Evolutionary conservation across 2,797 vertebrate genomes (phyloP), one percentile per base, ranked within the genome.

Genomic region (Alectoris magna): DNA sequence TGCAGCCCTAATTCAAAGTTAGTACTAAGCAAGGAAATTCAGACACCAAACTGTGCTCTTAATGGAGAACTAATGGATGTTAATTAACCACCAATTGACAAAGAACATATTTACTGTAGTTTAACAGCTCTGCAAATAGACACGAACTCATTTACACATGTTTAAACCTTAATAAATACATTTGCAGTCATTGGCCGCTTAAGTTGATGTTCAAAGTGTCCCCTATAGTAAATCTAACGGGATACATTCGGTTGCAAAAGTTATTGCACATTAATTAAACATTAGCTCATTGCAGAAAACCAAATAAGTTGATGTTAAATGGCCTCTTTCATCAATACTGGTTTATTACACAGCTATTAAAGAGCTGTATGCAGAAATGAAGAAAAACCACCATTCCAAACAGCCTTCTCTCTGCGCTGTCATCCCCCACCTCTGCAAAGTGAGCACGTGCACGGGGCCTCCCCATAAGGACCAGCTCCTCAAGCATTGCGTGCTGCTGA

Each of bases 131-230:
- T 80, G 44, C 89, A 94, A 96, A 96, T 82, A 96, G 94, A 95
- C 80, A 94, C 79, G 91, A 89, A 95, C 75, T 86, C 75, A 95
- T 92, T 96, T 96, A 95, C 91, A 93, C 92, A 90, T 84, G 81
- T 96, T 97, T 97, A 96, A 96, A 95, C 84, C 91, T 94, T 92
- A 97, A 94, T 96, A 97, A 96, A 96, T 93, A 94, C 58, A 95
- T 82, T 95, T 96, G 93, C 49, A 95, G 76, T 94, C 76, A 95
- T 63, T 87, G 85, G 68, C 75, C 63, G 46, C 84, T 96, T 93
- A 96, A 86, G 91, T 24, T 88, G 73, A 96, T 95, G 94, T 89
- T 94, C 72, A 63, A 62, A 87, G 74, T 82, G 91, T 84, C 77
- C 58, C 83, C 58, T 62, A 58, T 67, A 85, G 90, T 96, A 96